Evolutionary conservation across 1,140 invertebrate species (phyloP).

Genomic region (Lepidostoma basale): DNA sequence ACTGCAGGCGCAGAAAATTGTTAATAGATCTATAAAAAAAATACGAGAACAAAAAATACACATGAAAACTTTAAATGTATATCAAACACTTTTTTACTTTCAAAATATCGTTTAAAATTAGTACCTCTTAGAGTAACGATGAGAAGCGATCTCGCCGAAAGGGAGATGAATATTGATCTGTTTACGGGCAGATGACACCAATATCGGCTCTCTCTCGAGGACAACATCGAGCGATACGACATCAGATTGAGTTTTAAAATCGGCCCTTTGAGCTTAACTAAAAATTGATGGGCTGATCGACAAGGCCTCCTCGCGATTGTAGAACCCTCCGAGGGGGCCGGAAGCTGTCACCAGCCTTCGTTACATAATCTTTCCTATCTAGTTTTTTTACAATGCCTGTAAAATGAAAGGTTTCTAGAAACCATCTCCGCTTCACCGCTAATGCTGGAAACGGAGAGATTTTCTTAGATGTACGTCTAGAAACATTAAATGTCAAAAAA

Average conservation of each 20-base stretch:
- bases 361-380: background rate
- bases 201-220: too few species aligned
- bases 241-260: background rate
- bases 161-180: too few species aligned
- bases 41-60: too few species aligned
- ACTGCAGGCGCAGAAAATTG: background rate
- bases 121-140: too few species aligned
- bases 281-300: background rate
- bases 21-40: background rate
- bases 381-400: slow-evolving; percentile 1
- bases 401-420: slow-evolving; percentile 8
- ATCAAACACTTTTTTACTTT: too few species aligned
- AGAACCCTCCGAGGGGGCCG: background rate
- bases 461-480: too few species aligned
- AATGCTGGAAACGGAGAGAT: too few species aligned
- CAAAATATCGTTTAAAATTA: too few species aligned
- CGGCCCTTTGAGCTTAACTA: background rate
- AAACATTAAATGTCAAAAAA: too few species aligned
- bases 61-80: too few species aligned
- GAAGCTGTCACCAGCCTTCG: slow-evolving; percentile 20
- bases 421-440: background rate
- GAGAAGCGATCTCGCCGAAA: too few species aligned
- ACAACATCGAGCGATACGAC: background rate
- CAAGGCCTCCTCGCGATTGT: background rate
- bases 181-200: too few species aligned